Conservation (phyloP, 2,797 vertebrate species). For the Malurus leucopterus region DNA sequence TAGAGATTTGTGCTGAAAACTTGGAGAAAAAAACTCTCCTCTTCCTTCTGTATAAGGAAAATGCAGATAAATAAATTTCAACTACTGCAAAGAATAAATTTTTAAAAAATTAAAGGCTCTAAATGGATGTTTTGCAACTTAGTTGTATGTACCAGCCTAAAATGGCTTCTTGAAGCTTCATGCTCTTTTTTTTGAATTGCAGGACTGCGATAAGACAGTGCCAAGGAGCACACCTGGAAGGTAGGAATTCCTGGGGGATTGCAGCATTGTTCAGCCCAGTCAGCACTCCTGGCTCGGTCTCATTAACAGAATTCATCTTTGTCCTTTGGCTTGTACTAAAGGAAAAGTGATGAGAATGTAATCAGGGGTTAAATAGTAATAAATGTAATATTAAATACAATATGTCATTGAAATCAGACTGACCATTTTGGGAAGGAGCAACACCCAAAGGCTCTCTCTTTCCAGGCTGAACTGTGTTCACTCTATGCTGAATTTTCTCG, state of each 20-base stretch:
- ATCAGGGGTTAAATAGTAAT: background rate
- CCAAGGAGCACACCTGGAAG: conserved; percentile 91
- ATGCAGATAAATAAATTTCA: background rate
- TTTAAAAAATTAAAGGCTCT: background rate
- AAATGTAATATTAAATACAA: background rate
- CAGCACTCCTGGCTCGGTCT: background rate
- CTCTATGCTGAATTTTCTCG: background rate
- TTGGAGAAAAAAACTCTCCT: background rate
- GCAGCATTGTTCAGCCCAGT: background rate
- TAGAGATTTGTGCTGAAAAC: background rate
- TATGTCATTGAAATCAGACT: background rate
- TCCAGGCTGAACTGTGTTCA: background rate
- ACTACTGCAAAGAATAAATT: background rate
- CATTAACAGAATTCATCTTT: background rate
- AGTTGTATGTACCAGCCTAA: background rate
- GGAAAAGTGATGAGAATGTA: background rate
- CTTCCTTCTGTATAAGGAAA: background rate
- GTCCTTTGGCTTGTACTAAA: background rate
- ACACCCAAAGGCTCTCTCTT: background rate
- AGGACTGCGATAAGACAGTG: conserved; percentile 88
- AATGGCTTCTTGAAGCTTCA: conserved; percentile 40
- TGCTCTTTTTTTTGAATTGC: conserved; percentile 39
- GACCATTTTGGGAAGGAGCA: rapidly evolving
- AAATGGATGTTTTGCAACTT: background rate
- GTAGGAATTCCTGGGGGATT: conserved; percentile 66